These are phyloP conservation scores for Tangara arthus DNA, from an alignment of 2,797 vertebrate species.

Conservation along the genomic window DNA sequence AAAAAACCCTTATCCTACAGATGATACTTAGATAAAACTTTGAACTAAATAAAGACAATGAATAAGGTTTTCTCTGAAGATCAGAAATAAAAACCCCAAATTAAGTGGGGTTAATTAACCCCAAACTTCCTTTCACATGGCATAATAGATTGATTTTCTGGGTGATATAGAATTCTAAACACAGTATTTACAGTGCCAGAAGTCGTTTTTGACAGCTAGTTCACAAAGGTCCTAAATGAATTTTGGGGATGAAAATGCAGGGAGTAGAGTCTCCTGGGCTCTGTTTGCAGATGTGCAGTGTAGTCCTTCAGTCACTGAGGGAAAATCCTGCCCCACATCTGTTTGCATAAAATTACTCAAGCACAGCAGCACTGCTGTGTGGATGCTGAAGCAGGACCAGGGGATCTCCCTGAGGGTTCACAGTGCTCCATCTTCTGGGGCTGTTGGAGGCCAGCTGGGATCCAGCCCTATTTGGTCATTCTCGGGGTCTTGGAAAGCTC, in stretches of 20 bases:
- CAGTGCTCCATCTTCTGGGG: background rate
- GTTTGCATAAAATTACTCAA: background rate
- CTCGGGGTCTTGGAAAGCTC: background rate
- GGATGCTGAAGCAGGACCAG: background rate
- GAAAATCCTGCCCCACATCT: background rate
- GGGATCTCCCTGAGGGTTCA: background rate
- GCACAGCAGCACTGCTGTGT: background rate
- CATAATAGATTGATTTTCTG: background rate
- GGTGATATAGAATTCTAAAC: background rate
- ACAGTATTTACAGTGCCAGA: background rate
- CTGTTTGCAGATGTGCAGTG: background rate
- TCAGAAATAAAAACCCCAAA: background rate
- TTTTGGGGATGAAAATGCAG: background rate
- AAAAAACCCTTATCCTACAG: background rate
- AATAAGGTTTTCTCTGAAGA: background rate
- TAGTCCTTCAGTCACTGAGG: background rate
- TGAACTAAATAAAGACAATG: background rate
- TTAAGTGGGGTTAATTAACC: background rate
- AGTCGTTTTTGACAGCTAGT: background rate
- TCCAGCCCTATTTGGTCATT: background rate
- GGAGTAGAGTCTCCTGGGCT: background rate
- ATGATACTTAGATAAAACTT: background rate
- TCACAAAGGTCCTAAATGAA: background rate
- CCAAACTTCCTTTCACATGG: background rate
- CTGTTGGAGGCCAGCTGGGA: background rate